Evolutionary conservation across 2,888 invertebrate species (phyloP), one percentile per base, ranked within the genome.

Genomic region (Leptopilina syphax): DNA sequence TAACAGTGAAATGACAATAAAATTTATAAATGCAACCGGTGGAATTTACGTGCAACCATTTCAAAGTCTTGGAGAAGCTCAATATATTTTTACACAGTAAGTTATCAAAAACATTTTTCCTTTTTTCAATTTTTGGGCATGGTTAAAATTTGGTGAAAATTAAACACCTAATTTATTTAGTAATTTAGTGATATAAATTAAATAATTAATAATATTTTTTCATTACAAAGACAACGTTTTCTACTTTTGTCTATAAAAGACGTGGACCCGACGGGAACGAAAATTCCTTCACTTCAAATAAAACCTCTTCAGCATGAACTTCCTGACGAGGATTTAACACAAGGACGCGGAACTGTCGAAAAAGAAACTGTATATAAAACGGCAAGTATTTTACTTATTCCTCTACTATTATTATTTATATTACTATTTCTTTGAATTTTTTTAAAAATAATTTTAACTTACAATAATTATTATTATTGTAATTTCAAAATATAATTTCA

Each of bases 1-100:
- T 13, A 87, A 84, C 7, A 84, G 88, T n/a, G 79, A 85, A 66
- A 87, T 85, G 24, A 85, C 88, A 1, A 89, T 92, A 76, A 82
- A 86, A 57, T 88, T 87, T 76, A 84, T 93, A 9, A 90, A 90
- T 82, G 90, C 92, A 65, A 88, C 91, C 54, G 92, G 92, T 63
- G 90, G 90, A 78, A 89, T 92, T 81, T 91, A 92, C 79, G 88
- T 92, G 13, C 92, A 92, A 83, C 92, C 92, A 4, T 93, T 92
- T 80, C 92, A 92, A 87, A 91, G 92, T 79, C 89, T 91, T 80
- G 92, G 92, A 3, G 92, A 93, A 87, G 91, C 92, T 47, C 92
- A 92, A 77, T 92, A 89, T 82, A 85, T 90, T 73, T 89, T 89
- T 65, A 89, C 88, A 9, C 87, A 86, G 91, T 90, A 84, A 81